Evolutionary conservation across 2,888 invertebrate genomes (phyloP), one percentile per base, ranked within the genome.

Genomic region (Drosophila peninsularis): DNA sequence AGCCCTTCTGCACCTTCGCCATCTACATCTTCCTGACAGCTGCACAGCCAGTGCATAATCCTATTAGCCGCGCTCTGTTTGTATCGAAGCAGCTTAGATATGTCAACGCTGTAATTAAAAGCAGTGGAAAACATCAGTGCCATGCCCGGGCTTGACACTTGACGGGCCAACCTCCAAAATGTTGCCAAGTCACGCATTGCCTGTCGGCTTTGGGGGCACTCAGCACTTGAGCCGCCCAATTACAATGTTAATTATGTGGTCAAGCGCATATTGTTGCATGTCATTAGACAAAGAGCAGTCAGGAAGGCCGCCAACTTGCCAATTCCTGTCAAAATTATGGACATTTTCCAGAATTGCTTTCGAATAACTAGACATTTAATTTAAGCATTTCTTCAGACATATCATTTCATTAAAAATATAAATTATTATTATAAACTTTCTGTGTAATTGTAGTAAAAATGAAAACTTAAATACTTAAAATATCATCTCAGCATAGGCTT

Each of bases 61-160:
- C 81, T 83, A 86, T 84, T 86, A 83, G 74, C 68, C 69, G 62
- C 67, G 72, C 71, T 64, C 66, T 47, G 78, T 73, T 81, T 81
- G 77, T 81, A 84, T 84, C 81, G 83, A 83, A 84, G 83, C 83
- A 77, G 83, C 83, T 84, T 86, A 86, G 76, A 86, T 68, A 83
- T 84, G 83, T 84, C 83, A 86, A 81, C 83, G 83, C 71, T 73
- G 81, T 84, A 84, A 83, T 83, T 83, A 83, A 86, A 83, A 83
- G 72, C 86, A 76, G 78, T 75, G 74, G 78, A 85, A 85, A 82
- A 85, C 85, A 82, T 78, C 77, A 67, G 66, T 45, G 56, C 65
- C 47, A 44, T 50, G 13, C 36, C 36, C 2, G 27, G 47, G 41
- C 65, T 30, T 41, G 55, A 30, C 44, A 49, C 57, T 54, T 68